Evolutionary conservation across 2,113 vertebrate genomes (phyloP), one percentile per base, ranked within the genome.

Genomic region (Melanerpes aurifrons): DNA sequence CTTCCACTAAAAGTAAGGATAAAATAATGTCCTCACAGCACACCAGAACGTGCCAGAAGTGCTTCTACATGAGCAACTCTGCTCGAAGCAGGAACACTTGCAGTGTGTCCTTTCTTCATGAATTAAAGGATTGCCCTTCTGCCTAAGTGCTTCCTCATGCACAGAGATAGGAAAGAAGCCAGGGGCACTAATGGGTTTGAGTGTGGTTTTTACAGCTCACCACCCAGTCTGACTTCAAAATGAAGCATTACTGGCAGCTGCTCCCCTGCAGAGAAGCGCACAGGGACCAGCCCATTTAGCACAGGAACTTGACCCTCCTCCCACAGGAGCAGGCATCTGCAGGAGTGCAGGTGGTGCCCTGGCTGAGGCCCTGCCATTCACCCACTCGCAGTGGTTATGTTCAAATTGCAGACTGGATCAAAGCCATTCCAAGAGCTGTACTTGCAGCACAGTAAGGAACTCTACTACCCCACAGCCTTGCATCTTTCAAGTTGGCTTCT

Each of bases 271-370:
- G 58, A 8, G 75, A 5, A 7, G 45, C 7, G 2, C 31, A 1
- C 2, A 1, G 24, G 28, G 35, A 61, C n/a, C 35, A 43, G 57
- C 28, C 43, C 2, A 0, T 59, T 47, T 24, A 24, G 43, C 35
- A 2, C 17, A 2, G 58, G 71, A 29, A 2, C 6, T 6, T 1
- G 47, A 2, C 5, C 12, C 12, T 4, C 15, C 12, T 4, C 1
- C 5, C 3, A 1, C 7, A 10, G 47, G 16, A 48, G 48, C 1
- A 0, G 24, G 43, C 2, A 2, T 3, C 72, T 0, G 40, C 7
- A 5, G 43, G 72, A 29, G 24, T 40, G 1, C 2, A 24, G 29
- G 20, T 0, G 9, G 2, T 35, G 28, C 47, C 22, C 28, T 15
- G 20, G 48, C 29, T 3, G 15, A 32, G 68, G n/a, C 24, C 15